Base-by-base conservation (phyloP, 2,888 invertebrate species). In the Thelaira solivaga region DNA sequence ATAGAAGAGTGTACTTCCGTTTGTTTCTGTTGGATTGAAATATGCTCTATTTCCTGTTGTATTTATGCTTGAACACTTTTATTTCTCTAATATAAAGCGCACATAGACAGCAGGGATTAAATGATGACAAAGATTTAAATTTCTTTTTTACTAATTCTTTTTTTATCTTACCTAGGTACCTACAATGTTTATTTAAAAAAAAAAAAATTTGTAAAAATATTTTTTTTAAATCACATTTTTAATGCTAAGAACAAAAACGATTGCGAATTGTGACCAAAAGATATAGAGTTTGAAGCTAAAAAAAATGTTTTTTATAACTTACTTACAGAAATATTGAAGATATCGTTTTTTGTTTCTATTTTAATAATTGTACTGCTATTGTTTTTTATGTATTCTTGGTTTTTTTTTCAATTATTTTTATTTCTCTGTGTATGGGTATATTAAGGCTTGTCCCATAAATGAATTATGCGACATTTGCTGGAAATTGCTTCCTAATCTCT, bases 401-500 rank as follows among this genome's bases (percentile, higher is more conserved):
- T 49, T 13, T 16, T 24, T 16, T 39, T 43, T 45, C 16, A 11
- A n/a, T 24, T 36, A 8, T 18, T 36, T 34, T 49, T 24, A 41
- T 67, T 26, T 62, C 41, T 22, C 61, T 62, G 43, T 47, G 31
- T 67, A 43, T 39, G 36, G 18, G 62, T 51, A 16, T 72, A 67
- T 45, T 43, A 65, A 59, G 67, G 65, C 67, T 59, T 47, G 67
- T 64, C 57, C 76, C 47, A 84, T 85, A 86, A 87, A 85, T 86
- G 87, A 86, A 85, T 85, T 85, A 85, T 87, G 85, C 83, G 85
- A 85, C 86, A 86, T 87, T 87, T 85, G 85, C 83, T 83, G 79
- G 82, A 84, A 85, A 85, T 83, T 83, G 84, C 82, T 83, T 83
- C 81, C 86, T 82, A 85, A 85, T 83, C 81, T 82, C 74, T 43